Conservation (phyloP, 2,888 invertebrate species). For the Andrena minutula region DNA sequence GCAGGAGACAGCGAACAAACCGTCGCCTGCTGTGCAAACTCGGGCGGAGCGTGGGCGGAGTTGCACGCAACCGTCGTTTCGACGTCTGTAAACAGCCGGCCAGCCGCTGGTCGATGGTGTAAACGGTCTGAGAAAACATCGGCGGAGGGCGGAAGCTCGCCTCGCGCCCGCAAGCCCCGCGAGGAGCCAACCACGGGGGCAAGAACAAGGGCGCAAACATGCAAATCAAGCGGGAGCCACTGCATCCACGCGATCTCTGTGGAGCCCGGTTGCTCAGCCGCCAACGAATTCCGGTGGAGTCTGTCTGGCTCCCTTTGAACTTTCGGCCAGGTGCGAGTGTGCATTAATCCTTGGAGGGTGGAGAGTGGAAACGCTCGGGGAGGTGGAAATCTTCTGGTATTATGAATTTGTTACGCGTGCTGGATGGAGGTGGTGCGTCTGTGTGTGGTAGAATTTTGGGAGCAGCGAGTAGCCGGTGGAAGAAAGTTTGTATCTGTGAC, state of each 20-base stretch:
- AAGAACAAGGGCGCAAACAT: conserved; percentile 64
- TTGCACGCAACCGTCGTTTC: conserved; percentile 29
- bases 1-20: conserved; percentile 30
- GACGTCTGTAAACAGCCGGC: conserved; percentile 60
- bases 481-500: not conserved
- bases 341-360: not conserved
- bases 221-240: conserved; percentile 61
- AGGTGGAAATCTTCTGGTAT: no score
- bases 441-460: no score
- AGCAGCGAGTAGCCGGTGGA: no score
- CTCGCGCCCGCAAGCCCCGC: conserved; percentile 36
- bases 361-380: not conserved
- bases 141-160: conserved; percentile 15
- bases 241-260: not conserved
- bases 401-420: no score
- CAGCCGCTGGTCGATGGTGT: conserved; percentile 59
- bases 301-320: conserved; percentile 1
- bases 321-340: not conserved
- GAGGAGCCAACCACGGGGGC: conserved; percentile 41
- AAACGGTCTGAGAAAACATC: conserved; percentile 74
- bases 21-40: conserved; percentile 34
- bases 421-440: not conserved
- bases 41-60: conserved; percentile 10
- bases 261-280: no score
- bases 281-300: not conserved